A percentile compares a stretch with the other conserved stretches of the same genome.
phyloP scores from a whole-genome alignment of 2,113 vertebrate genomes.

The Antechinus flavipes region DNA sequence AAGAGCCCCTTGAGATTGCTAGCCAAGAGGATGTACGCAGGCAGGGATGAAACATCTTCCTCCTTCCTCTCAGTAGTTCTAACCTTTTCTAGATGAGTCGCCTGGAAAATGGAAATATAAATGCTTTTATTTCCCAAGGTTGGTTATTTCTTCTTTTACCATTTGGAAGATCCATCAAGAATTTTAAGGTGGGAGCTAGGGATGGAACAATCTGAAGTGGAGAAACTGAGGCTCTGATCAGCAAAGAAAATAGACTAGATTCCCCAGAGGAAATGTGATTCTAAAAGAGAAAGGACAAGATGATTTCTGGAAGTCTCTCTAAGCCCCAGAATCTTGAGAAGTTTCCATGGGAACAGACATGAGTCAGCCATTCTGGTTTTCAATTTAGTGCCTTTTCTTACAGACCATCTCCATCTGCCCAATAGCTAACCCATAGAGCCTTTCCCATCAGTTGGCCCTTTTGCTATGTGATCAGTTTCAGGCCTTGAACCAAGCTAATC shows the following conservation, averaged over 20 bases:
- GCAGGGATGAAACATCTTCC: constrained; percentile 5
- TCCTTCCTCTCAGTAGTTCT: not conserved
- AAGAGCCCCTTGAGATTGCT: constrained; percentile 17
- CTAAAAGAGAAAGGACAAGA: constrained; percentile 10
- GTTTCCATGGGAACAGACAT: constrained; percentile 3
- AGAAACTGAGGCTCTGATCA: not conserved
- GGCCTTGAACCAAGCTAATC: not conserved
- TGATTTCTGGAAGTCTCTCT: not conserved
- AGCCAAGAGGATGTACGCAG: not conserved
- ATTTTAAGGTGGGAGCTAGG: constrained; percentile 1
- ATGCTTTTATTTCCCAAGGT: not conserved
- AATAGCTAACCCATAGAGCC: not conserved
- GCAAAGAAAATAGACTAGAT: not conserved
- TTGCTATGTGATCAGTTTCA: not conserved
- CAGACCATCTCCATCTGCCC: not conserved
- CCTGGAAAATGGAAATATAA: constrained; percentile 12
- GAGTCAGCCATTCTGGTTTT: not conserved
- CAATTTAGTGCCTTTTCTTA: not conserved
- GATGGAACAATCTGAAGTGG: not conserved
- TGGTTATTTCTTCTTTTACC: not conserved
- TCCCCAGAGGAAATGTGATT: not conserved
- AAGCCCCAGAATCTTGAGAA: not conserved
- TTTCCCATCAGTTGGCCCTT: not conserved
- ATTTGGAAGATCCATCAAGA: not conserved
- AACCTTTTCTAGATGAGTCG: not conserved